A percentile compares a stretch with the other conserved stretches of the same genome.
Conservation (phyloP, 2,888 invertebrate genomes). For the Athrips mouffetella region DNA sequence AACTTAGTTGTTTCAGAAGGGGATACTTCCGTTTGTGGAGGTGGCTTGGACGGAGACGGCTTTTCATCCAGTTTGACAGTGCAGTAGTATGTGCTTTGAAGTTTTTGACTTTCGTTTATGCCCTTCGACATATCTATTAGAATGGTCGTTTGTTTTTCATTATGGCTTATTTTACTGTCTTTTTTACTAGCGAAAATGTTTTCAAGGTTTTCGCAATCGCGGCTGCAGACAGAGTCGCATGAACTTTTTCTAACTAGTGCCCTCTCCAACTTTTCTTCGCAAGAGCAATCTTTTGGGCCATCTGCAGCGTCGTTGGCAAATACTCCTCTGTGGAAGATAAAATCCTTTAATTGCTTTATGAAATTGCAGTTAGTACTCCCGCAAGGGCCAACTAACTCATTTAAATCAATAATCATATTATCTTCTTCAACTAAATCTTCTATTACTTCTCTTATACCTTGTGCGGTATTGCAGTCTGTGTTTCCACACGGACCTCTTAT, state of each 20-base stretch:
- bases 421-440: slow-evolving; percentile 1
- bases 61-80: background rate
- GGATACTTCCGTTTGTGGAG: background rate
- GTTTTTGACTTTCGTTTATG: background rate
- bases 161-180: too few species aligned
- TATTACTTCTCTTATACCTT: background rate
- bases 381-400: background rate
- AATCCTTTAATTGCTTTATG: background rate
- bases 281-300: background rate
- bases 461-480: background rate
- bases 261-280: background rate
- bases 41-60: background rate
- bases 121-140: too few species aligned
- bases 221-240: background rate
- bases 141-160: too few species aligned
- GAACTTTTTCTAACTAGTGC: background rate
- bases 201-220: background rate
- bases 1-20: background rate
- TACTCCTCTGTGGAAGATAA: background rate
- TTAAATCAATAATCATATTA: background rate
- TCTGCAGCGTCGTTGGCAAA: background rate
- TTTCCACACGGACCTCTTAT: background rate
- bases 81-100: background rate
- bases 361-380: slow-evolving; percentile 7
- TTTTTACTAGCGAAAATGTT: background rate